Evolutionary conservation across 1,140 invertebrate genomes (phyloP).

Genomic region (Oscheius sp.): DNA sequence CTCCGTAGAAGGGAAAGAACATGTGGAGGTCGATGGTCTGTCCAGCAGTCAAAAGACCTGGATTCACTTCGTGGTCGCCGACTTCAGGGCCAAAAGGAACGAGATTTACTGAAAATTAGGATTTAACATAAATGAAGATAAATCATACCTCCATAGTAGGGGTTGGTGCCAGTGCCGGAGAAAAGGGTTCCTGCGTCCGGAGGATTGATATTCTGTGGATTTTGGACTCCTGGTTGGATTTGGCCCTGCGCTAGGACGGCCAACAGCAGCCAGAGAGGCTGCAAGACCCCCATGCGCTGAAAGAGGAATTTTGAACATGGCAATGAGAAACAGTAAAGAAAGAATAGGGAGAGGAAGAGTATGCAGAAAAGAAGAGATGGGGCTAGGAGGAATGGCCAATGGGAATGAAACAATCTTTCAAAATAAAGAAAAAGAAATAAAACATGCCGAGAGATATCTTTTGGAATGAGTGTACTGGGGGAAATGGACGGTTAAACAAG

Average conservation of each 20-base stretch:
- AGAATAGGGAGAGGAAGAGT: too few species aligned
- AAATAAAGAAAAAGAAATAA: too few species aligned
- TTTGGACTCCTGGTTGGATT: neutral
- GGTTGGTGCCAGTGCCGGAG: conserved; percentile 35
- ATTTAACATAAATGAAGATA: neutral
- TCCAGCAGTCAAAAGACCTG: conserved; percentile 37
- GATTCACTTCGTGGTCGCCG: conserved; percentile 41
- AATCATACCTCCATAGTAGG: conserved; percentile 34
- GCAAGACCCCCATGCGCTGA: neutral
- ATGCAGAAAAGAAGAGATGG: neutral
- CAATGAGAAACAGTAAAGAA: neutral
- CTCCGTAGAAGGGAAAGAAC: conserved; percentile 45
- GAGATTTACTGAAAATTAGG: conserved; percentile 39
- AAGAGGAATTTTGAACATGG: neutral
- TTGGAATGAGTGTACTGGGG: too few species aligned
- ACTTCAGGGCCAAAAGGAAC: conserved; percentile 43
- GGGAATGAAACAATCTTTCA: too few species aligned
- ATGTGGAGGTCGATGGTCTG: conserved; percentile 46
- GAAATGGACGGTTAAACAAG: too few species aligned
- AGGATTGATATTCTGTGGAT: conserved; percentile 26
- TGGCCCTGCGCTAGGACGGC: neutral
- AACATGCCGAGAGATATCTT: too few species aligned
- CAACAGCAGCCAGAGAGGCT: neutral
- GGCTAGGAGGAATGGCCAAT: too few species aligned
- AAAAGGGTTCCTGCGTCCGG: conserved; percentile 32